These are phyloP conservation scores for Rhysida immarginata DNA, from an alignment of 1,140 invertebrate genomes.

Conservation along the genomic window DNA sequence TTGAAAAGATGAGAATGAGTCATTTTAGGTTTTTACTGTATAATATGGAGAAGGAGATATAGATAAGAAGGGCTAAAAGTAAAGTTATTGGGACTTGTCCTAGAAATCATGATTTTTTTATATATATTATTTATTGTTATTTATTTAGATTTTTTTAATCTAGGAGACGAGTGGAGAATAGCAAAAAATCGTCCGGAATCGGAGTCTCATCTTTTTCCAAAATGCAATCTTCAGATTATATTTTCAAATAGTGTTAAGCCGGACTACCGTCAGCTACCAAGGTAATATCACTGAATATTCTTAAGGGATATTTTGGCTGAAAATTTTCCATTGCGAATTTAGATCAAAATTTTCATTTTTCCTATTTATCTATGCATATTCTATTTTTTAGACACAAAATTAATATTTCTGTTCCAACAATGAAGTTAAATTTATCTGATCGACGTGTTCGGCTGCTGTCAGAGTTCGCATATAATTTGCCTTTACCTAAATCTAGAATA, in stretches of 20 bases:
- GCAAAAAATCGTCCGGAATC: conserved; percentile 51
- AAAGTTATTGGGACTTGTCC: too few species aligned
- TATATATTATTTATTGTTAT: too few species aligned
- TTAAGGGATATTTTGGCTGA: not conserved
- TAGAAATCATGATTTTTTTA: too few species aligned
- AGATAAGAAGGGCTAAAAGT: too few species aligned
- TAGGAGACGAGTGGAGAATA: conserved; percentile 57
- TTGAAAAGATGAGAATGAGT: too few species aligned
- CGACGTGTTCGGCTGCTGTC: conserved; percentile 45
- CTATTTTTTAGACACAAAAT: conserved; percentile 50
- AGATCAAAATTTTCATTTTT: not conserved
- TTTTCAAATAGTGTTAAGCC: conserved; percentile 60
- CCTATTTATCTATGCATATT: not conserved
- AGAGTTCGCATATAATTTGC: conserved; percentile 51
- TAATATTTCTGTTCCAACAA: conserved; percentile 48
- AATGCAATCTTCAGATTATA: conserved; percentile 47
- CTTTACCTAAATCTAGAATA: conserved; percentile 30
- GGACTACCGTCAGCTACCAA: conserved; percentile 54
- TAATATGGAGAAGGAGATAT: too few species aligned
- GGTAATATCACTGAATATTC: conserved; percentile 28
- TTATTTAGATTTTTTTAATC: conserved; percentile 10
- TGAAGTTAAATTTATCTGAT: conserved; percentile 66
- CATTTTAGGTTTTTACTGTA: too few species aligned
- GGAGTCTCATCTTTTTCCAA: conserved; percentile 56
- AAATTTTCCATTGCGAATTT: not conserved